Base-by-base conservation (phyloP, 2,113 vertebrate species). In the Corydoras sp. region DNA sequence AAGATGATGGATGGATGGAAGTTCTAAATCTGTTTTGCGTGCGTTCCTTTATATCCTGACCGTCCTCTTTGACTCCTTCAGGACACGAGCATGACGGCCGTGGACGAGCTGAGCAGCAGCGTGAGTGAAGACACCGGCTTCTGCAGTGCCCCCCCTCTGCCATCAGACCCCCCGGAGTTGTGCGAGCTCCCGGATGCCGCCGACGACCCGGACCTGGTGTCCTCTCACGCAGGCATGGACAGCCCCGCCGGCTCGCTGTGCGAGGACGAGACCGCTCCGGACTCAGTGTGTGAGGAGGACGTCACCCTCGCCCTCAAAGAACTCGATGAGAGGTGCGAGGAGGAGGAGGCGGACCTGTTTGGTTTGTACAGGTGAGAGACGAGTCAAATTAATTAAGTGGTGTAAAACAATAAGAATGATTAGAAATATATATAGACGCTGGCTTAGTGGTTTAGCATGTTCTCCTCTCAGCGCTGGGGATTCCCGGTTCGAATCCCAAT, bases 301-400 rank as follows among this genome's bases (percentile, higher is more conserved):
- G 94, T 98, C 67, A 99, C 95, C 0, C 89, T 96, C 78, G 96
- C 96, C 62, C 83, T 99, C 81, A 98, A 95, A 81, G 97, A 97
- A 80, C 89, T 99, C 0, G 97, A 99, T 65, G 94, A 98, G 81
- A 89, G 95, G 68, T 99, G 97, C 77, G 94, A 98, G 84, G 97
- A 98, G 74, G 96, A 95, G 82, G 96, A 94, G 84, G 97, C 95
- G 0, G 95, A 98, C 76, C 93, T 95, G 82, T 98, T 92, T 4
- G 91, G 89, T 81, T 89, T 94, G 82, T 99, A 94, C 10, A 99
- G 97, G 97, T 99, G 24, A 62, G 58, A 0, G 4, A 62, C 14
- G 18, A 24, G 18, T 24, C 18, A 24, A 24, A 24, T 24, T 24
- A 24, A 24, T 24, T 1, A 24, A 24, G 18, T 24, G 1, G 18